phyloP scores from a whole-genome alignment of 1,140 invertebrate genomes.

The Chrysomallon squamiferum region DNA sequence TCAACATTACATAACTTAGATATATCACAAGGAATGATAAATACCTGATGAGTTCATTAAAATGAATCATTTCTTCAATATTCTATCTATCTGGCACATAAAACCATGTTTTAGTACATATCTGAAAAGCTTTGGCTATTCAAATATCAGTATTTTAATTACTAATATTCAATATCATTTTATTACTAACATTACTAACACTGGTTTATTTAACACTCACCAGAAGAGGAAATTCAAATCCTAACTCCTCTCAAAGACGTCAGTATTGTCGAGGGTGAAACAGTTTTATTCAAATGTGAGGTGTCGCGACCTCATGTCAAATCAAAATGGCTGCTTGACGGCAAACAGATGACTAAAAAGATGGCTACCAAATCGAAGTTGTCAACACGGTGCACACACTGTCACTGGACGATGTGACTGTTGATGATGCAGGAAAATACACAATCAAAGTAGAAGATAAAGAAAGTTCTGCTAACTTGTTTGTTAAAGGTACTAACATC shows the following conservation, averaged over 20 bases:
- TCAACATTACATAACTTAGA: no score
- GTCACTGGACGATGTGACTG: constrained; percentile 77
- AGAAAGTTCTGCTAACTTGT: constrained; percentile 35
- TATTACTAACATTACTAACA: no score
- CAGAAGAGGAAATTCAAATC: constrained; percentile 49
- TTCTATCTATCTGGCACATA: no score
- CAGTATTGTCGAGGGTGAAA: constrained; percentile 26
- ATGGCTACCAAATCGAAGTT: constrained; percentile 59
- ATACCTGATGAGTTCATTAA: no score
- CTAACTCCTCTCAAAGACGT: constrained; percentile 42
- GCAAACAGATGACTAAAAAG: constrained; percentile 64
- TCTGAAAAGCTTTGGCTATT: no score
- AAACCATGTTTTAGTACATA: no score
- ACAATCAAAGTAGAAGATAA: constrained; percentile 27
- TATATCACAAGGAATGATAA: no score
- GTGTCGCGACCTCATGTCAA: constrained; percentile 75
- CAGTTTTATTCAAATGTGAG: constrained; percentile 53
- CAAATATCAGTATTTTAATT: no score
- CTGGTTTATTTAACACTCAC: neutral
- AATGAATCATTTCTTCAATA: no score
- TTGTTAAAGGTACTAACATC: constrained; percentile 38
- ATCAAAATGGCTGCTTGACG: constrained; percentile 86
- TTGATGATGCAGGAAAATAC: constrained; percentile 69
- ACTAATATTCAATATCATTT: no score
- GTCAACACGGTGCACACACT: constrained; percentile 62